Conservation (phyloP, 2,797 vertebrate genomes). For the Thripadectes ignobilis region DNA sequence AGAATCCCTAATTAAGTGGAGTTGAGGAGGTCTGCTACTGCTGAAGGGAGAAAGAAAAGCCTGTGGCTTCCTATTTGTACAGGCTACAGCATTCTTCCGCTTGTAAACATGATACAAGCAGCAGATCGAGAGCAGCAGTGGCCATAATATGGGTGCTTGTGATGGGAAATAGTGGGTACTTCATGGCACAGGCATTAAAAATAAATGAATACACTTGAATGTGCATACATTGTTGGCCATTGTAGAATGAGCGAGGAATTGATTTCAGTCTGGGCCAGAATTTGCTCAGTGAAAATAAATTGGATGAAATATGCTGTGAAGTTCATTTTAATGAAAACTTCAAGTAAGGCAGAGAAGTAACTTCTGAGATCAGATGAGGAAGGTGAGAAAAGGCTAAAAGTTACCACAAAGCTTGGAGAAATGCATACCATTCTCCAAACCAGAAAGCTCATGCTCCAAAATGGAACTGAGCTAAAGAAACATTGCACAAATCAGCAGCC, state of each 20-base stretch:
- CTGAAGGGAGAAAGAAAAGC: neutral
- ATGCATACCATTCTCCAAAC: neutral
- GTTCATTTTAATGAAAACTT: neutral
- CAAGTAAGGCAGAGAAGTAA: neutral
- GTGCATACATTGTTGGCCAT: accelerated
- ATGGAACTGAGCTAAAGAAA: neutral
- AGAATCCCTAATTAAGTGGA: neutral
- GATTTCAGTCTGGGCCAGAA: neutral
- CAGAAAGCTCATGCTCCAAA: neutral
- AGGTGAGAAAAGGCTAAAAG: neutral
- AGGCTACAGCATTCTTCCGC: neutral
- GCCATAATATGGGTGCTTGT: neutral
- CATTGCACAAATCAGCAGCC: accelerated
- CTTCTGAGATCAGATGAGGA: neutral
- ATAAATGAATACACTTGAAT: neutral
- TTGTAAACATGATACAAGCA: neutral
- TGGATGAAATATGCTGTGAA: neutral
- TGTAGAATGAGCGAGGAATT: neutral
- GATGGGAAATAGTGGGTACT: neutral
- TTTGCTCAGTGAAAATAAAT: neutral
- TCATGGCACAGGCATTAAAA: neutral
- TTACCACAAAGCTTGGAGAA: neutral
- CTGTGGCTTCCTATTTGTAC: neutral
- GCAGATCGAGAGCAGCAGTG: neutral
- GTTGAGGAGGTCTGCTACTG: neutral